Conservation (phyloP, 2,888 invertebrate genomes). For the Morpho helenor region DNA sequence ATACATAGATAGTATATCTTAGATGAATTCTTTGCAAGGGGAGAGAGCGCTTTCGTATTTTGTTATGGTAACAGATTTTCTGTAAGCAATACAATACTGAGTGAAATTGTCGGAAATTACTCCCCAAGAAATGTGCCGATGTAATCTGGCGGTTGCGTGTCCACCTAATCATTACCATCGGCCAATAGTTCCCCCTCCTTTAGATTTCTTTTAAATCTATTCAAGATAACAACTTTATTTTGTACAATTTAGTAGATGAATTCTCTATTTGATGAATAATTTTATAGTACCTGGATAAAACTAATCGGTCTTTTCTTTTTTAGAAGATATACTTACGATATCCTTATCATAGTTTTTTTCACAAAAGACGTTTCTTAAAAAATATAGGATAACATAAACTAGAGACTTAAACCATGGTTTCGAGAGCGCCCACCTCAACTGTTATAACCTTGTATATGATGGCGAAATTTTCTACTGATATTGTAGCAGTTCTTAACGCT, state of each 20-base stretch:
- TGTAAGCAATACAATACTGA: constrained; percentile 1
- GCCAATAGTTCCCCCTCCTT: background rate
- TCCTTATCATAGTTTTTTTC: too few relatives aligned
- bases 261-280: background rate
- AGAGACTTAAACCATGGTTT: too few relatives aligned
- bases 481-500: too few relatives aligned
- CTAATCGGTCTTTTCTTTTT: too few relatives aligned
- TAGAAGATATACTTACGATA: too few relatives aligned
- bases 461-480: too few relatives aligned
- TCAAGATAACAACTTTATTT: background rate
- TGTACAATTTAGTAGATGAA: too few relatives aligned
- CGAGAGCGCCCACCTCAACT: too few relatives aligned
- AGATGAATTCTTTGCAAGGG: too few relatives aligned
- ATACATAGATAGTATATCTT: background rate
- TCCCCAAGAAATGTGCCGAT: constrained; percentile 7
- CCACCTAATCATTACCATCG: constrained; percentile 11
- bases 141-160: constrained; percentile 13
- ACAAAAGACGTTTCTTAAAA: too few relatives aligned
- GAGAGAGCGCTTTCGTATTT: background rate
- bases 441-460: too few relatives aligned
- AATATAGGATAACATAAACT: too few relatives aligned
- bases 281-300: background rate
- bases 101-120: constrained; percentile 10
- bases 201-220: background rate
- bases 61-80: constrained; percentile 2